phyloP scores from a whole-genome alignment of 1,140 invertebrate species.

The Danaus plexippus region DNA sequence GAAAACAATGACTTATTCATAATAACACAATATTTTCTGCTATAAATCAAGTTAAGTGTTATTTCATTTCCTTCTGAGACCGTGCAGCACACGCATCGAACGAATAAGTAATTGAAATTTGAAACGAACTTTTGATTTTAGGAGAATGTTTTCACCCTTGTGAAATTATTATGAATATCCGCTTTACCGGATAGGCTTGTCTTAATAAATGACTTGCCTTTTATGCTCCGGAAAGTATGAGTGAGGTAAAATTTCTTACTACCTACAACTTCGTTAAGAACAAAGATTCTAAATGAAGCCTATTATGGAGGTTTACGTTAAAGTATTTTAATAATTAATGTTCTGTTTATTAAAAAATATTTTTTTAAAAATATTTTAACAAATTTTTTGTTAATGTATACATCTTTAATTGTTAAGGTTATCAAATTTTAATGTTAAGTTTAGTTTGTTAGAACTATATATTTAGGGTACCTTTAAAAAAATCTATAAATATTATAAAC shows the following conservation, averaged over 20 bases:
- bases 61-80: slow-evolving; percentile 67
- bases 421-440: too few relatives aligned
- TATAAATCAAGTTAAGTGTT: slow-evolving; percentile 70
- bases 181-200: slow-evolving; percentile 31
- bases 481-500: too few relatives aligned
- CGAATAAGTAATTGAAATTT: slow-evolving; percentile 71
- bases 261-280: too few relatives aligned
- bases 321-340: too few relatives aligned
- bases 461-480: too few relatives aligned
- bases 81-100: slow-evolving; percentile 64
- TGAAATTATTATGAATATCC: slow-evolving; percentile 67
- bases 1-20: slow-evolving; percentile 64
- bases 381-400: too few relatives aligned
- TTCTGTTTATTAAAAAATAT: too few relatives aligned
- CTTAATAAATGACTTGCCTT: slow-evolving; percentile 19
- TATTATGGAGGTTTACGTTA: too few relatives aligned
- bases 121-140: slow-evolving; percentile 68
- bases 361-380: too few relatives aligned
- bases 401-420: too few relatives aligned
- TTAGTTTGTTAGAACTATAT: too few relatives aligned
- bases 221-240: slow-evolving; percentile 6
- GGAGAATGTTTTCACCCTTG: slow-evolving; percentile 53
- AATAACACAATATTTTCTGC: slow-evolving; percentile 61
- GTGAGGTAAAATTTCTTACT: background rate
- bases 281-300: too few relatives aligned